These are phyloP conservation scores for Tipula vernalis DNA, from an alignment of 2,888 invertebrate genomes.

Conservation along the genomic window DNA sequence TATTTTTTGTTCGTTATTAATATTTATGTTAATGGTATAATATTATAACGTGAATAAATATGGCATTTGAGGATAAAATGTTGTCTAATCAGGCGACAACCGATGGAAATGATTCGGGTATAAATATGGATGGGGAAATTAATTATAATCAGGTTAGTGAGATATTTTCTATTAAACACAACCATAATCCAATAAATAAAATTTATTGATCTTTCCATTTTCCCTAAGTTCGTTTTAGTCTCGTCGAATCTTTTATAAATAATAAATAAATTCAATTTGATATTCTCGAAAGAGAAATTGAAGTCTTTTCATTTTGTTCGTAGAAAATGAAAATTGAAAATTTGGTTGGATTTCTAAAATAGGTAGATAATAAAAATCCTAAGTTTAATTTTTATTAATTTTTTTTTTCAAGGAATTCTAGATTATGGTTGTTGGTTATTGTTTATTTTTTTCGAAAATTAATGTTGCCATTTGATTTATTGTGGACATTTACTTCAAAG, in stretches of 20 bases:
- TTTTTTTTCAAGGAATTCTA: not conserved
- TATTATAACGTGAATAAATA: not conserved
- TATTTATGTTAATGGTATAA: not conserved
- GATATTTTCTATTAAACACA: not conserved
- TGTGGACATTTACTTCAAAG: not conserved
- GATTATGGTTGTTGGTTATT: not conserved
- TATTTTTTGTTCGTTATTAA: not conserved
- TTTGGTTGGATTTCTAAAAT: not conserved
- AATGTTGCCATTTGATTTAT: not conserved
- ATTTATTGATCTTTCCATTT: too few species aligned
- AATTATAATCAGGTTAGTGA: not conserved
- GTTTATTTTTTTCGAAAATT: not conserved
- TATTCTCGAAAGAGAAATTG: too few species aligned
- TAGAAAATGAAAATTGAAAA: not conserved
- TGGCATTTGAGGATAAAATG: not conserved
- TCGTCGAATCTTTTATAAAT: too few species aligned
- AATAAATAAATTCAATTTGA: too few species aligned
- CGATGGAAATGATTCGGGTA: not conserved
- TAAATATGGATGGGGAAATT: not conserved
- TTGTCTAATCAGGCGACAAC: not conserved
- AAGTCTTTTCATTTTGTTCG: too few species aligned
- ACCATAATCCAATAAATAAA: too few species aligned
- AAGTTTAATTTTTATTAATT: too few species aligned
- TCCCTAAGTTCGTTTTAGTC: too few species aligned
- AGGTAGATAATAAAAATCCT: not conserved